Evolutionary conservation across 2,113 vertebrate genomes (phyloP).

Genomic region (Toxostoma redivivum): DNA sequence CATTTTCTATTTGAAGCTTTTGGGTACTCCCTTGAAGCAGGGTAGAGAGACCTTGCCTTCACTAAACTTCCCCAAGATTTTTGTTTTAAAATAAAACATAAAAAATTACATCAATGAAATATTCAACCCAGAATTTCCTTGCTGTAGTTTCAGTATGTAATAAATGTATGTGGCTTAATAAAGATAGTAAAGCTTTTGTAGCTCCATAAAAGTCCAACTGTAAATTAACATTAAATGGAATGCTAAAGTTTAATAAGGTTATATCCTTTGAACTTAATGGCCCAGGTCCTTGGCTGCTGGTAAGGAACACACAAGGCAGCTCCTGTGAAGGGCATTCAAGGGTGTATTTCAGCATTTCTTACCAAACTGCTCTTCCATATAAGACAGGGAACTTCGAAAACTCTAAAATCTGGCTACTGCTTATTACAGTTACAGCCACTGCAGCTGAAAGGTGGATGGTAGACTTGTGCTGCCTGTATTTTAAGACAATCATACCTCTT

Average conservation of each 20-base stretch:
- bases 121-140: not conserved
- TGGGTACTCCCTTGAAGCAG: not conserved
- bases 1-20: not conserved
- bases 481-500: not conserved
- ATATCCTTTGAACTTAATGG: slow-evolving; percentile 21
- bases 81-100: not conserved
- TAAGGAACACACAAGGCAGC: not conserved
- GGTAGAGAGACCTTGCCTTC: not conserved
- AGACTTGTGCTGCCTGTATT: not conserved
- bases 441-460: not conserved
- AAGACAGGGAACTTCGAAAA: not conserved
- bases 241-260: not conserved
- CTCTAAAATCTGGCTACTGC: not conserved
- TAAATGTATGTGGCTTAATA: not conserved
- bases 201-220: not conserved
- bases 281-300: not conserved
- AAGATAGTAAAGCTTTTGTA: slow-evolving; percentile 19
- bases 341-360: not conserved
- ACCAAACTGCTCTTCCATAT: not conserved
- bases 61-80: not conserved
- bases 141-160: not conserved
- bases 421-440: not conserved
- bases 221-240: slow-evolving; percentile 28
- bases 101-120: not conserved
- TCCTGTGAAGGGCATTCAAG: not conserved